phyloP scores from a whole-genome alignment of 2,888 invertebrate species.

The Pyrocoelia pectoralis region DNA sequence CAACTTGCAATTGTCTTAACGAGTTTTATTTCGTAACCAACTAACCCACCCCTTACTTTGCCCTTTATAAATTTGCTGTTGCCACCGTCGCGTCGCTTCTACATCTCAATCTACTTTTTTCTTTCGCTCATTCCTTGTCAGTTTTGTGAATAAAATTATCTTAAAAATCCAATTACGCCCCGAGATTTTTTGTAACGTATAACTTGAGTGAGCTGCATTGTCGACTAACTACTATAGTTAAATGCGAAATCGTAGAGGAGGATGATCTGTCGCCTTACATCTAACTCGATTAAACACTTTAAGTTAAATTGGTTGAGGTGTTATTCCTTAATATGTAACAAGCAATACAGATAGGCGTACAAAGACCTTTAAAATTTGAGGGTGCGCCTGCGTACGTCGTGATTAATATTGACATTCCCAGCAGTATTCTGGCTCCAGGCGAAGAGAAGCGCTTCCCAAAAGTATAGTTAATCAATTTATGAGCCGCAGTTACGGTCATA shows the following conservation, averaged over 20 bases:
- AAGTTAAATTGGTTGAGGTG: conserved; percentile 17
- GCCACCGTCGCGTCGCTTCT: conserved; percentile 25
- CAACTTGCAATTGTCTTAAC: conserved; percentile 42
- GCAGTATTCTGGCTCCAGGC: conserved; percentile 38
- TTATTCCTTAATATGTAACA: conserved; percentile 30
- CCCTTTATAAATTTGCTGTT: conserved; percentile 10
- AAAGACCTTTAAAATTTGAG: conserved; percentile 29
- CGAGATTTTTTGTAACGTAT: conserved; percentile 20
- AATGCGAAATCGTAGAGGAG: neutral
- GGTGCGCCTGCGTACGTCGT: conserved; percentile 38
- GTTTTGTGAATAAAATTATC: conserved; percentile 30
- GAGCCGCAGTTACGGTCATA: conserved; percentile 35
- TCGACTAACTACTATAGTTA: neutral
- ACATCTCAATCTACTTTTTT: conserved; percentile 36
- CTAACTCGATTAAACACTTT: neutral
- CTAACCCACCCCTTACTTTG: conserved; percentile 25
- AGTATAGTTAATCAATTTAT: conserved; percentile 42
- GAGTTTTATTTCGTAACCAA: conserved; percentile 40
- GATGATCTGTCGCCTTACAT: neutral
- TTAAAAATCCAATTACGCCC: conserved; percentile 36
- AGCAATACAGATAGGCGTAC: conserved; percentile 34
- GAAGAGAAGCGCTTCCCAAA: conserved; percentile 42
- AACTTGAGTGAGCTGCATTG: conserved; percentile 8
- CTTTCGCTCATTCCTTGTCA: conserved; percentile 25
- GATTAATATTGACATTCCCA: conserved; percentile 40